Conservation (phyloP, 2,113 vertebrate genomes). For the Willisornis vidua region DNA sequence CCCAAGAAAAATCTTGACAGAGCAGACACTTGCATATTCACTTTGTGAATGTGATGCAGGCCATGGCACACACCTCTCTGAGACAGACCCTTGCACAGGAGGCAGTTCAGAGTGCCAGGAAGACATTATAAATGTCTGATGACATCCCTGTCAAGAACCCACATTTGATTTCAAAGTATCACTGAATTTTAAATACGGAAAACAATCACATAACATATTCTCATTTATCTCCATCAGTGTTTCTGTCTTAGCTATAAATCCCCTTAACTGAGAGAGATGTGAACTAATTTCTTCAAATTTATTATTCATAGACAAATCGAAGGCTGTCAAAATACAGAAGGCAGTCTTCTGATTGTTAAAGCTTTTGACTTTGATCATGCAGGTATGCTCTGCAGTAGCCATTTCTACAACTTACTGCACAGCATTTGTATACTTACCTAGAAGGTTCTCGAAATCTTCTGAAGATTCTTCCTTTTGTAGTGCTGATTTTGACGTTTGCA, state of each 20-base stretch:
- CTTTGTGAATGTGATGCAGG: not conserved
- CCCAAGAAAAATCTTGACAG: not conserved
- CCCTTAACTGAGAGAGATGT: conserved; percentile 65
- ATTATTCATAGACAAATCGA: conserved; percentile 7
- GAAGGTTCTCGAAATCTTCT: conserved; percentile 38
- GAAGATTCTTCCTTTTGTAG: conserved; percentile 11
- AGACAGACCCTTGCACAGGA: not conserved
- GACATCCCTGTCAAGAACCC: not conserved
- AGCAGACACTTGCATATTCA: not conserved
- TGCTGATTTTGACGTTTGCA: not conserved
- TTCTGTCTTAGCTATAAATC: not conserved
- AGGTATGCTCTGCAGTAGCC: conserved; percentile 22
- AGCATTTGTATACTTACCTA: conserved; percentile 22
- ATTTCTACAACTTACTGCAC: conserved; percentile 30
- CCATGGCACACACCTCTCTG: not conserved
- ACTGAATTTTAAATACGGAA: not conserved
- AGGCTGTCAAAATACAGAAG: conserved; percentile 61
- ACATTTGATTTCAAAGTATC: not conserved
- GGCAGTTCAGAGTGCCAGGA: not conserved
- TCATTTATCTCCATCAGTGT: not conserved
- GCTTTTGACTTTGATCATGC: conserved; percentile 46
- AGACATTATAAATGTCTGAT: not conserved
- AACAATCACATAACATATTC: not conserved
- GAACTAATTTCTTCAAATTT: conserved; percentile 44
- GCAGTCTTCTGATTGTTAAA: conserved; percentile 57